These are phyloP conservation scores for Bombus ignitus DNA, from an alignment of 1,140 invertebrate species.

Conservation along the genomic window DNA sequence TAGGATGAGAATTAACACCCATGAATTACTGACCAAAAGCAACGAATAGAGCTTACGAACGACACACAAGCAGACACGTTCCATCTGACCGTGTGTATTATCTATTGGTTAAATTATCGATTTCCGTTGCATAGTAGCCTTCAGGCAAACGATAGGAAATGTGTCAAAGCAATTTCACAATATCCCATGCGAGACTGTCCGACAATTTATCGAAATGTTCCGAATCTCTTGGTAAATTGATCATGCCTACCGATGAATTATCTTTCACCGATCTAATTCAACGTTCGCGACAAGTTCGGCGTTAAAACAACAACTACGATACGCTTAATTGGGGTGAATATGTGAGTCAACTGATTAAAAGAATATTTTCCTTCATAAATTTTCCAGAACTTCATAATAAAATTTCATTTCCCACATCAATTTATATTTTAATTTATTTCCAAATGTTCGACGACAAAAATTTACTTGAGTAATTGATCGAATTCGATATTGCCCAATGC, in stretches of 20 bases:
- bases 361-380: no score
- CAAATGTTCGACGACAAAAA: not conserved
- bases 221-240: conserved; percentile 30
- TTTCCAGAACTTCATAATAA: no score
- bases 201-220: conserved; percentile 48
- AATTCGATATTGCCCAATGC: not conserved
- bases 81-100: conserved; percentile 31
- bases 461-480: not conserved
- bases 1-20: not conserved
- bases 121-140: conserved; percentile 9
- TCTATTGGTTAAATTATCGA: conserved; percentile 51
- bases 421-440: not conserved
- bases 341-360: no score
- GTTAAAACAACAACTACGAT: conserved; percentile 16
- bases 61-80: not conserved
- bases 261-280: conserved; percentile 36
- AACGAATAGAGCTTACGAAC: conserved; percentile 29
- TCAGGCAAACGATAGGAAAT: conserved; percentile 37
- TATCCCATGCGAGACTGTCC: conserved; percentile 30
- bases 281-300: not conserved
- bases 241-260: conserved; percentile 26
- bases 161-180: conserved; percentile 52
- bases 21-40: conserved; percentile 22
- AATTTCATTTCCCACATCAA: no score
- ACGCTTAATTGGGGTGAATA: no score